A percentile compares a stretch with the other conserved stretches of the same genome.
These are phyloP conservation scores for Amblyteles armatorius DNA, from an alignment of 2,888 invertebrate genomes.

Conservation along the genomic window DNA sequence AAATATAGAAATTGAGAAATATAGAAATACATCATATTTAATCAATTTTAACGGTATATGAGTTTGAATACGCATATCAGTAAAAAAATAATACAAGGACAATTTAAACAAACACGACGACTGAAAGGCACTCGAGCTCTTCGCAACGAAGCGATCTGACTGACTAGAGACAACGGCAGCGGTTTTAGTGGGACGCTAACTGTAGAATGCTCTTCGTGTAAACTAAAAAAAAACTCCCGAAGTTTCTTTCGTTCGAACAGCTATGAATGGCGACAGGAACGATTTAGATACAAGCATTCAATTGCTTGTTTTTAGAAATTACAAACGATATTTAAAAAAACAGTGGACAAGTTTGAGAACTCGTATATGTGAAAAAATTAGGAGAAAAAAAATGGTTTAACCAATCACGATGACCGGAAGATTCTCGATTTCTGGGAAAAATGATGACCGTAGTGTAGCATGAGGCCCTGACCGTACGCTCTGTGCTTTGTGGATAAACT, in stretches of 20 bases:
- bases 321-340: not conserved
- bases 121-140: not conserved
- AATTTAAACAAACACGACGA: not conserved
- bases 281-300: too few species aligned
- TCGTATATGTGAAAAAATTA: not conserved
- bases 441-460: not conserved
- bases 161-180: conserved; percentile 24
- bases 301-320: too few species aligned
- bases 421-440: conserved; percentile 7
- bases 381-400: not conserved
- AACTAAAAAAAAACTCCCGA: not conserved
- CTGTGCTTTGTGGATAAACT: conserved; percentile 1
- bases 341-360: not conserved
- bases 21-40: too few species aligned
- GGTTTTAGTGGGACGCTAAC: not conserved
- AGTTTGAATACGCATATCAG: not conserved
- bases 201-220: not conserved
- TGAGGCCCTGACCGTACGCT: conserved; percentile 52
- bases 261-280: too few species aligned
- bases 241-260: not conserved
- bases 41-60: not conserved
- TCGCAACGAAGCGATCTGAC: conserved; percentile 2
- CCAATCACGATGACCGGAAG: not conserved
- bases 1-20: not conserved
- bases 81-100: not conserved